These are phyloP conservation scores for Enteromius paludinosus DNA, from an alignment of 2,797 vertebrate species.

Conservation along the genomic window DNA sequence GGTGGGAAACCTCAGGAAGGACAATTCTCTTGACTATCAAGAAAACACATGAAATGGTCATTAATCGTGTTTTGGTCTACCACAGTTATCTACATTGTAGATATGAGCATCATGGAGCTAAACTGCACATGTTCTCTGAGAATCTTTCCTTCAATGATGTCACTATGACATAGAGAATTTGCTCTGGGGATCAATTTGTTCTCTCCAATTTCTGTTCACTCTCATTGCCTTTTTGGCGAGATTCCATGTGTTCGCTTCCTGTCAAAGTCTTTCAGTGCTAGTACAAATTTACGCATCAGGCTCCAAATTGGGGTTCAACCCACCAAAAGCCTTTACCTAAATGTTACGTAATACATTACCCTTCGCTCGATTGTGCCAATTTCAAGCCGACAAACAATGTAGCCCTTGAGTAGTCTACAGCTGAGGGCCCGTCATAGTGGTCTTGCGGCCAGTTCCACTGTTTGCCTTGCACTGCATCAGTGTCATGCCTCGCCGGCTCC, in stretches of 20 bases:
- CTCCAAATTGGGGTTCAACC: background rate
- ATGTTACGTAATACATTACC: conserved; percentile 30
- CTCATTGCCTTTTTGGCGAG: conserved; percentile 34
- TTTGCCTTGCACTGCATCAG: conserved; percentile 68
- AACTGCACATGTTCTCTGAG: conserved; percentile 8
- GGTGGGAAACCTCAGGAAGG: conserved; percentile 41
- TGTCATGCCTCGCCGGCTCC: conserved; percentile 48
- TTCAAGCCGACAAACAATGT: conserved; percentile 56
- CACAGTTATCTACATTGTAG: background rate
- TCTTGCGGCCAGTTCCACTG: conserved; percentile 59
- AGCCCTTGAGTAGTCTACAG: conserved; percentile 52
- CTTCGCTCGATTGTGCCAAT: conserved; percentile 39
- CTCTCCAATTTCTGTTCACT: conserved; percentile 33
- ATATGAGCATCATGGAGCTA: conserved; percentile 30
- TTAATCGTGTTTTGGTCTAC: conserved; percentile 1
- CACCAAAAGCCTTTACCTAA: conserved; percentile 7
- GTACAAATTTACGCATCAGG: background rate
- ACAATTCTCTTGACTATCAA: conserved; percentile 35
- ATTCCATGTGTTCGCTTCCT: conserved; percentile 46
- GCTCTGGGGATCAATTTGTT: conserved; percentile 51
- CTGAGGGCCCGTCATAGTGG: conserved; percentile 58
- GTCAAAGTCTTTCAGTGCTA: conserved; percentile 23
- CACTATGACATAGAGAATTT: conserved; percentile 38
- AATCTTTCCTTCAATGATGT: conserved; percentile 39
- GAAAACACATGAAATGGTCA: background rate